A percentile compares a stretch with the other conserved stretches of the same genome.
Evolutionary conservation across 92 coral and sea anemone genomes (phyloP).

Genomic region (Plumapathes pennacea): DNA sequence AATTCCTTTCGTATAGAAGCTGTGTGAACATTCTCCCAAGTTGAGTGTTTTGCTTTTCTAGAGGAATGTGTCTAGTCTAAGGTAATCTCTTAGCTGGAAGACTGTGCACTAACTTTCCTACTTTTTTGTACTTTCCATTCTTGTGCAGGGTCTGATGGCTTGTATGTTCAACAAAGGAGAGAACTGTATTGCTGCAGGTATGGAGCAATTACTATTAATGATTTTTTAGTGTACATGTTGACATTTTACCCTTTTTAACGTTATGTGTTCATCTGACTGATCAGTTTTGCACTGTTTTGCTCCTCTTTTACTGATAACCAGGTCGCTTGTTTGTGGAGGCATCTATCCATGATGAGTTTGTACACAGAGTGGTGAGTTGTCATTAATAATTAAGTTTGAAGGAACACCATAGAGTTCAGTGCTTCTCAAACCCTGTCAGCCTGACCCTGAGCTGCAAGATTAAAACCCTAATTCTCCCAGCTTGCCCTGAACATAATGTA

Average conservation of each 20-base stretch:
- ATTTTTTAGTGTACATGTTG: not conserved
- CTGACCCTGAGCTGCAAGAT: too few relatives aligned
- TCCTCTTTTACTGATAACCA: not conserved
- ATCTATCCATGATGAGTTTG: conserved; percentile 94
- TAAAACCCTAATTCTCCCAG: too few relatives aligned
- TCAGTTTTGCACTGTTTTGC: not conserved
- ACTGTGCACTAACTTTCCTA: too few relatives aligned
- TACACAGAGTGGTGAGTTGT: conserved; percentile 71
- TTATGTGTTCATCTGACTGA: not conserved
- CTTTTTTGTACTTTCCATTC: not conserved
- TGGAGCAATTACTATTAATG: not conserved
- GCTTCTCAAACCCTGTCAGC: too few relatives aligned
- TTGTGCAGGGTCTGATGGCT: conserved; percentile 90
- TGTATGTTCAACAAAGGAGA: conserved; percentile 99
- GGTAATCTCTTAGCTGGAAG: too few relatives aligned
- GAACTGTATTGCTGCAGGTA: conserved; percentile 98
- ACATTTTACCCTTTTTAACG: not conserved
- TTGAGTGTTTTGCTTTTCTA: too few relatives aligned
- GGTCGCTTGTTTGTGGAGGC: conserved; percentile 98
- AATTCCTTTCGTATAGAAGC: too few relatives aligned
- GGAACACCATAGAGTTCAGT: too few relatives aligned
- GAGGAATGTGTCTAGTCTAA: too few relatives aligned
- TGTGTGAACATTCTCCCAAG: too few relatives aligned
- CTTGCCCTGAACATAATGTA: too few relatives aligned
- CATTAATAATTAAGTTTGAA: too few relatives aligned